Base-by-base conservation (phyloP, 1,140 invertebrate genomes). In the Aplysia californica region DNA sequence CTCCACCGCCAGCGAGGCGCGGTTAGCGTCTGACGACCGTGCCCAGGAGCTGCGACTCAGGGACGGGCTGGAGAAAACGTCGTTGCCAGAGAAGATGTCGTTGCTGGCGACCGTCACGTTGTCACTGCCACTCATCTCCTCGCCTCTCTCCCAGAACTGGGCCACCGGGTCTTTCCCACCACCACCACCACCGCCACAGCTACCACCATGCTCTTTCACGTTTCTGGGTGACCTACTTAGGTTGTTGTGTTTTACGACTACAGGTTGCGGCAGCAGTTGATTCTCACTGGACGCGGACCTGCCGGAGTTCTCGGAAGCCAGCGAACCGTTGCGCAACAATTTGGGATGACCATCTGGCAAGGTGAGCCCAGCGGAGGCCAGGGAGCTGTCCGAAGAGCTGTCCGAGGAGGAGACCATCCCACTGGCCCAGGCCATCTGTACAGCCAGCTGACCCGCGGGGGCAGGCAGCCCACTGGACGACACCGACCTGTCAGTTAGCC, bases 381-480 rank as follows among this genome's bases (percentile, higher is more conserved):
- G 56, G 2, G 72, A 75, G 35, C 69, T 78, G 33, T n/a, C 39
- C 10, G 72, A 75, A 2, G 78, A 76, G 31, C 68, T 72, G 35
- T 15, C 35, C 26, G 73, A 75, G 20, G 61, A 73, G 38, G 58
- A 72, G 2, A 65, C 38, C 78, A 79, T 76, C 6, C 78, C 78
- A 72, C 68, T 76, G 41, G 76, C 73, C 78, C 78, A 79, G 5
- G 44, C 72, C 3, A 36, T 50, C 67, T 75, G 72, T 39, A 79
- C 66, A 21, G 72, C 65, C 39, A 26, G 56, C 23, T 58, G 38
- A 41, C 36, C 41, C 56, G 56, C 20, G 36, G 23, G 58, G 38
- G 39, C 39, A 73, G 58, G 33, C n/a, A 39, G 44, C 71, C 44
- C n/a, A 15, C 38, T 50, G 55, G 38, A n/a, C n/a, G n/a, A n/a